A percentile compares a stretch with the other conserved stretches of the same genome.
phyloP scores from a whole-genome alignment of 2,888 invertebrate genomes.

The Penaeus monodon region DNA sequence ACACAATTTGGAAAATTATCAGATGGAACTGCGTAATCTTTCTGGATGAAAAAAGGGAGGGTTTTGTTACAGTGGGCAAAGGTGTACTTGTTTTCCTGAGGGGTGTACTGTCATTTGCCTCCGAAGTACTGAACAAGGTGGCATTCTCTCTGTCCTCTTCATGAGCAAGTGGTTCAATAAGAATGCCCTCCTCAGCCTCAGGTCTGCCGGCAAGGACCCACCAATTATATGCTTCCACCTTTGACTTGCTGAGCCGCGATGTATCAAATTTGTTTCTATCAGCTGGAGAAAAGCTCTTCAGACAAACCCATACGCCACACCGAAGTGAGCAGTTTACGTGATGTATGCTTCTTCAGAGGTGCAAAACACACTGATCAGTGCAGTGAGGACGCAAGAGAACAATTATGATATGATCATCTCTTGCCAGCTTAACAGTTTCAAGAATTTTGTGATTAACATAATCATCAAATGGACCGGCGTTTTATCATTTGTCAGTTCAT shows the following conservation, averaged over 20 bases:
- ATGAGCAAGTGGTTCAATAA: slow-evolving; percentile 18
- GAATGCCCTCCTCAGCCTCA: slow-evolving; percentile 19
- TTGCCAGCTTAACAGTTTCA: no score
- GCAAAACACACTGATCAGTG: no score
- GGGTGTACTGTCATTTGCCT: background rate
- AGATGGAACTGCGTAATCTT: no score
- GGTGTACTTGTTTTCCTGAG: slow-evolving; percentile 22
- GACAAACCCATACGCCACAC: no score
- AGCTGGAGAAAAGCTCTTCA: background rate
- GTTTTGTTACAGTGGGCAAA: slow-evolving; percentile 5
- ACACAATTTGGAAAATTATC: background rate
- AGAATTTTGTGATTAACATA: no score
- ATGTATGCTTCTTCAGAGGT: no score
- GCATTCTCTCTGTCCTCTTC: background rate
- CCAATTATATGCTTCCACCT: slow-evolving; percentile 19
- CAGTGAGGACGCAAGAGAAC: no score
- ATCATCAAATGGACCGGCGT: no score
- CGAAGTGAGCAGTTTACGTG: no score
- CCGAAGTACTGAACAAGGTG: background rate
- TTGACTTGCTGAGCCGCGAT: slow-evolving; percentile 14
- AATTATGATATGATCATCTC: no score
- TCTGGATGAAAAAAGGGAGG: background rate
- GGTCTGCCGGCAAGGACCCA: slow-evolving; percentile 9
- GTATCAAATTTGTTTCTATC: background rate
- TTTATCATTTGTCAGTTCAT: no score